These are phyloP conservation scores for Drosophila setosimentum DNA, from an alignment of 2,888 invertebrate genomes.

Conservation along the genomic window DNA sequence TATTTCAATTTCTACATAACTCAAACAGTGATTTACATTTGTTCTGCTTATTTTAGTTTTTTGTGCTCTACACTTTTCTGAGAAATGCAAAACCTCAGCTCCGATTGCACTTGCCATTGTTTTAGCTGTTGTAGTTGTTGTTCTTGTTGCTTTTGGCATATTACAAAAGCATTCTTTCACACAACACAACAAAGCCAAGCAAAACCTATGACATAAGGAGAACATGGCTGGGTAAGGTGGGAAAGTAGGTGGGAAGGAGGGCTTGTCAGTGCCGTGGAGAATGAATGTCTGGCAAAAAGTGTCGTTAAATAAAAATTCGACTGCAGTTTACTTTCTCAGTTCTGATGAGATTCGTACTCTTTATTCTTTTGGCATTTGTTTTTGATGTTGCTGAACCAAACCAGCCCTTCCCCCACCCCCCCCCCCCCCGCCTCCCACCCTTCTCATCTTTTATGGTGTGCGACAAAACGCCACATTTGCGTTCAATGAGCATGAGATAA, in stretches of 20 bases:
- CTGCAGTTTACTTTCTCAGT: constrained; percentile 16
- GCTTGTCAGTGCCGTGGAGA: constrained; percentile 13
- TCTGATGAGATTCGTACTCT: background rate
- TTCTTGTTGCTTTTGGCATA: constrained; percentile 20
- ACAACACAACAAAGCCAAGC: constrained; percentile 3
- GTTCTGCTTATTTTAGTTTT: constrained; percentile 3
- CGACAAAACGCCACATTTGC: constrained; percentile 76
- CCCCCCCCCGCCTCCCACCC: background rate
- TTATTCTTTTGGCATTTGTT: constrained; percentile 16
- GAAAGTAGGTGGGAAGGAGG: background rate
- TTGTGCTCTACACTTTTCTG: background rate
- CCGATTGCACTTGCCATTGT: constrained; percentile 31
- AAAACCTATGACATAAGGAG: constrained; percentile 13
- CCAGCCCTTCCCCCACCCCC: background rate
- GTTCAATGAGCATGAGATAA: constrained; percentile 79
- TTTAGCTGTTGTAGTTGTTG: background rate
- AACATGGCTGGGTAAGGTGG: background rate
- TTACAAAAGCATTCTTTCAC: constrained; percentile 11
- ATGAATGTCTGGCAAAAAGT: constrained; percentile 31
- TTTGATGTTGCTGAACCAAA: constrained; percentile 19
- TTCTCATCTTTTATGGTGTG: constrained; percentile 55
- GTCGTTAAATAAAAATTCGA: constrained; percentile 28
- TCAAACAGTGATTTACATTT: background rate
- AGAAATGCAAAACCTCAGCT: constrained; percentile 25
- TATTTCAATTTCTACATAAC: constrained; percentile 1